These are phyloP conservation scores for Daubentonia madagascariensis DNA, from an alignment of 2,113 vertebrate genomes.

Conservation along the genomic window DNA sequence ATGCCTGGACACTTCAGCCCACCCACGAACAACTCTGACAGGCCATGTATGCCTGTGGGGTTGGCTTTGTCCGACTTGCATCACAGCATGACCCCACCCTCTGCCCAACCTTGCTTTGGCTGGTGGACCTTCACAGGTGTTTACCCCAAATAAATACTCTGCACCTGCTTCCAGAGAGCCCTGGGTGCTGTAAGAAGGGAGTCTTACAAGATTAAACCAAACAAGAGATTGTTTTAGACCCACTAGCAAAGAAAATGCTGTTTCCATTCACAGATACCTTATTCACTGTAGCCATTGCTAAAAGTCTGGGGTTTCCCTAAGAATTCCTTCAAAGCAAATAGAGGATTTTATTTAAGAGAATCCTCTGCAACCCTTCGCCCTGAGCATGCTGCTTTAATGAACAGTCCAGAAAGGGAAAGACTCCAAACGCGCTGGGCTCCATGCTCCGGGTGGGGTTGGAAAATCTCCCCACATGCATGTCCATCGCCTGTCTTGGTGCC, in stretches of 20 bases:
- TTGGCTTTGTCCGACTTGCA: neutral
- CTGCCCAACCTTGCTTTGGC: neutral
- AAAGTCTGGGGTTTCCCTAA: neutral
- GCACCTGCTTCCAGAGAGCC: neutral
- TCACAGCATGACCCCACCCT: neutral
- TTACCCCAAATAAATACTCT: neutral
- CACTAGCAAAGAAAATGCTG: neutral
- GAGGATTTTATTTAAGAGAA: neutral
- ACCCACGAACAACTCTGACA: neutral
- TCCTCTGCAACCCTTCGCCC: neutral
- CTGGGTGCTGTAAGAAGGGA: neutral
- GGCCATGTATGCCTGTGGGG: neutral
- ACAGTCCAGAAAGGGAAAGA: neutral
- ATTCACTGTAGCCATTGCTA: neutral
- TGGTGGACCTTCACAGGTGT: neutral
- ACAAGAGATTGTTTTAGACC: neutral
- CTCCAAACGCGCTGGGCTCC: neutral
- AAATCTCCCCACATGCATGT: neutral
- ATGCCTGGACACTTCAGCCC: neutral
- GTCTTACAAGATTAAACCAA: neutral
- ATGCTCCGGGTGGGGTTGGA: neutral
- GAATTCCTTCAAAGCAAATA: neutral
- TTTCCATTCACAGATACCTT: neutral
- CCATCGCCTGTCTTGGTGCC: neutral
- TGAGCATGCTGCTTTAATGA: neutral